Percentiles rank a stretch among this genome's conserved stretches.
phyloP scores from a whole-genome alignment of 2,888 invertebrate species.

The Idaea straminata region DNA sequence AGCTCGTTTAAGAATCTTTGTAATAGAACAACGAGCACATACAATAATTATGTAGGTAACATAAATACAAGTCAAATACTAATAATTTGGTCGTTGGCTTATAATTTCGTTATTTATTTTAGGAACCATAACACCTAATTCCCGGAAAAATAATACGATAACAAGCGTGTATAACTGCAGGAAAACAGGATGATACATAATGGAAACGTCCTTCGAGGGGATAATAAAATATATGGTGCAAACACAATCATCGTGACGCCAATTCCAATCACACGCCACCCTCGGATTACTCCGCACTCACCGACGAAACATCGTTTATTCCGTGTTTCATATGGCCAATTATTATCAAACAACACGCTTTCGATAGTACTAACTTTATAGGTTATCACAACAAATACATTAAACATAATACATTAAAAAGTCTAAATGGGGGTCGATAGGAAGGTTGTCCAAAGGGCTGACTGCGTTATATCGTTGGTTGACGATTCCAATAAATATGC shows the following conservation, averaged over 20 bases:
- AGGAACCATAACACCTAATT: slow-evolving; percentile 5
- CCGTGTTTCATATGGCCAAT: not conserved
- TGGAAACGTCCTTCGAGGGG: not conserved
- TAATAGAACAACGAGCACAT: too few relatives aligned
- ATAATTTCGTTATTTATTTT: too few relatives aligned
- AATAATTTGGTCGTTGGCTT: too few relatives aligned
- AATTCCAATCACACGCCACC: slow-evolving; percentile 15
- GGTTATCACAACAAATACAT: too few relatives aligned
- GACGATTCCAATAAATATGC: too few relatives aligned
- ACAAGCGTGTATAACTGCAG: not conserved
- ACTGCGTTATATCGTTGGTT: too few relatives aligned
- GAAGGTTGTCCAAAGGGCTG: too few relatives aligned
- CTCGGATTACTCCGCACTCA: not conserved
- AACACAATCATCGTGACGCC: slow-evolving; percentile 18
- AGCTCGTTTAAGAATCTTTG: too few relatives aligned
- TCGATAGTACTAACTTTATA: not conserved
- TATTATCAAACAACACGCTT: not conserved
- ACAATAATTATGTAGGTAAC: too few relatives aligned
- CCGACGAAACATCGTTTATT: slow-evolving; percentile 2
- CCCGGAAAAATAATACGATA: slow-evolving; percentile 2
- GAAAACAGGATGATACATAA: slow-evolving; percentile 2
- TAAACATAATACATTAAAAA: too few relatives aligned
- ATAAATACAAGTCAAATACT: too few relatives aligned
- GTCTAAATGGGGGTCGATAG: too few relatives aligned
- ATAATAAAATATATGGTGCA: slow-evolving; percentile 13